A percentile compares a stretch with the other conserved stretches of the same genome.
Evolutionary conservation across 2,797 vertebrate genomes (phyloP).

Genomic region (Pangasius mekongensis): DNA sequence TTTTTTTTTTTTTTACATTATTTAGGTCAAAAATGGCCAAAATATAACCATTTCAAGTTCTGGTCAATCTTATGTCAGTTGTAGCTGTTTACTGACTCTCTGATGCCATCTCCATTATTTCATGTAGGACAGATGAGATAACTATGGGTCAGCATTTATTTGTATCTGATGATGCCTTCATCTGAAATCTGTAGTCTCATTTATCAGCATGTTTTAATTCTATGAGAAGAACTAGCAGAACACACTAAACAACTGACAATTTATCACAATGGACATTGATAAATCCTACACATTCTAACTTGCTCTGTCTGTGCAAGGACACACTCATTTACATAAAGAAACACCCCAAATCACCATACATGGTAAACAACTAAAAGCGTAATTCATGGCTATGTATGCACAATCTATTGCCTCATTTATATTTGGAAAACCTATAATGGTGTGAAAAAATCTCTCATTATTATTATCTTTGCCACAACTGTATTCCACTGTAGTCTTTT

Average conservation of each 20-base stretch:
- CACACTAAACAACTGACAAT: not conserved
- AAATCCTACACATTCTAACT: not conserved
- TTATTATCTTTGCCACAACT: not conserved
- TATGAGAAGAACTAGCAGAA: not conserved
- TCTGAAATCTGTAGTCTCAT: not conserved
- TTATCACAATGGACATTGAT: not conserved
- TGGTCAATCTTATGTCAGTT: not conserved
- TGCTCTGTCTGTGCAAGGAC: not conserved
- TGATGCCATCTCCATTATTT: not conserved
- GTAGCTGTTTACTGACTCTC: not conserved
- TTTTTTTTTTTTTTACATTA: not conserved
- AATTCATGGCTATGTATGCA: not conserved
- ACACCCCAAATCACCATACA: not conserved
- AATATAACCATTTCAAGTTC: not conserved
- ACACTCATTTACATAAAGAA: not conserved
- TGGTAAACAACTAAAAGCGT: not conserved
- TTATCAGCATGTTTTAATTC: not conserved
- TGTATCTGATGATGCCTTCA: not conserved
- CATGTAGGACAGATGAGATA: not conserved
- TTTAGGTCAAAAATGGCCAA: not conserved
- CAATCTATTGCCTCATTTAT: not conserved
- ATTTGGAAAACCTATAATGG: not conserved
- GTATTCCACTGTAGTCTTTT: not conserved
- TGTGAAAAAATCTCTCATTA: not conserved
- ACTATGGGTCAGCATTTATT: not conserved